These are phyloP conservation scores for Piscicola geometra DNA, from an alignment of 2,888 invertebrate genomes.

Conservation along the genomic window DNA sequence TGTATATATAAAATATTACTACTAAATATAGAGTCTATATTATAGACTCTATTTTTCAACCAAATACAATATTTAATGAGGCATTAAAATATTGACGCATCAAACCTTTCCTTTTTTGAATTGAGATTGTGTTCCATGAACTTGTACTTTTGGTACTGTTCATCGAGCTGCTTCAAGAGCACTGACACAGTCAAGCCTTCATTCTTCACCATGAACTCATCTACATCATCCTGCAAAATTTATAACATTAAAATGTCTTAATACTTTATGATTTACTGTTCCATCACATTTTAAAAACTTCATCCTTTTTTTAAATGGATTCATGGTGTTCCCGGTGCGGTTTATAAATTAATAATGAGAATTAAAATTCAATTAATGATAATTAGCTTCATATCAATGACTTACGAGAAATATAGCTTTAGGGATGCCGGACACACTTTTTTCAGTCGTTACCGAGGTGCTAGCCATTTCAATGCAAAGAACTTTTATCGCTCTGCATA, in stretches of 20 bases:
- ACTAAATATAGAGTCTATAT: neutral
- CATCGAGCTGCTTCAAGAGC: slow-evolving; percentile 79
- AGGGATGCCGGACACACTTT: slow-evolving; percentile 40
- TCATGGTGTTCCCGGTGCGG: neutral
- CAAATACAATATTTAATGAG: neutral
- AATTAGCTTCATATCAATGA: neutral
- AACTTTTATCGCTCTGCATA: neutral
- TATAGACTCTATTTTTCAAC: too few relatives aligned
- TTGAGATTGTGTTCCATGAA: slow-evolving; percentile 90
- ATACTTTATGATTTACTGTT: too few relatives aligned
- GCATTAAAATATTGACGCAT: neutral
- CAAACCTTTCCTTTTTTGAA: slow-evolving; percentile 72
- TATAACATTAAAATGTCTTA: too few relatives aligned
- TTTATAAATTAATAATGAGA: neutral
- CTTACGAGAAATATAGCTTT: slow-evolving; percentile 42
- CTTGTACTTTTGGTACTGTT: slow-evolving; percentile 91
- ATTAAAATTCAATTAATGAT: neutral
- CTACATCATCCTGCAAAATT: slow-evolving; percentile 86
- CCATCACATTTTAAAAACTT: too few relatives aligned
- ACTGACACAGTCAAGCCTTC: slow-evolving; percentile 78
- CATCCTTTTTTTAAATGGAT: neutral
- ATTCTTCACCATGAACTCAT: slow-evolving; percentile 77
- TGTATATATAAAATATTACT: too few relatives aligned
- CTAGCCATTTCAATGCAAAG: slow-evolving; percentile 38
- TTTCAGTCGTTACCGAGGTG: slow-evolving; percentile 31